Conservation (phyloP, 2,797 vertebrate species). For the Salmo trutta region DNA sequence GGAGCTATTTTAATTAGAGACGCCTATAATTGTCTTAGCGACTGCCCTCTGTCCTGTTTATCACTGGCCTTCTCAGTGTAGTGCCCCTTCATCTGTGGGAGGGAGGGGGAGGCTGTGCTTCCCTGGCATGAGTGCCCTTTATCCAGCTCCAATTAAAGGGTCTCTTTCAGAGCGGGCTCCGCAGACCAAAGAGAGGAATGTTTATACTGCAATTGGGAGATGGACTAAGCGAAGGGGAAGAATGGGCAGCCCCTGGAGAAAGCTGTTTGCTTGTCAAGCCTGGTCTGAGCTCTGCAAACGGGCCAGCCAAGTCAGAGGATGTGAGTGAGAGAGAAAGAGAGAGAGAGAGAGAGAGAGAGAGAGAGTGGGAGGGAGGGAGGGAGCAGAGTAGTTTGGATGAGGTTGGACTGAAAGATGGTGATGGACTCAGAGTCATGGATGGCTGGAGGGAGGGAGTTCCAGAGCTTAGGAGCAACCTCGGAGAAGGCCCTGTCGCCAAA, state of each 20-base stretch:
- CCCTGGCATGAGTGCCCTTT: constrained; percentile 51
- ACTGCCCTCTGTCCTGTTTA: constrained; percentile 65
- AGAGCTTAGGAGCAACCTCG: too few relatives aligned
- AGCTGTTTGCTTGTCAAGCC: constrained; percentile 64
- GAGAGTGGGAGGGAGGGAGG: constrained; percentile 14
- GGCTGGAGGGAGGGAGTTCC: too few relatives aligned
- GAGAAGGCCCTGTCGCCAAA: too few relatives aligned
- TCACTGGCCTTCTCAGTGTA: constrained; percentile 63
- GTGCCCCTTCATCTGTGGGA: constrained; percentile 44
- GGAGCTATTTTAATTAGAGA: constrained; percentile 72
- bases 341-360: too few relatives aligned
- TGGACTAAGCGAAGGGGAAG: constrained; percentile 57
- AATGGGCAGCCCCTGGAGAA: constrained; percentile 64
- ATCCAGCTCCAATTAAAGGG: constrained; percentile 77
- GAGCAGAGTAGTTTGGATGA: neutral
- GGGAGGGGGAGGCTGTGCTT: constrained; percentile 32
- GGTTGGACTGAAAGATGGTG: too few relatives aligned
- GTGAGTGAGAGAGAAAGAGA: constrained; percentile 19
- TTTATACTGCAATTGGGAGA: constrained; percentile 74
- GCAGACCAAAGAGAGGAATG: constrained; percentile 76
- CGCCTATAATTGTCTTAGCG: constrained; percentile 69
- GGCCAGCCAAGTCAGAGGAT: constrained; percentile 37
- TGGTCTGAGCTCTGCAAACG: constrained; percentile 57
- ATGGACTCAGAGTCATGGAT: too few relatives aligned
- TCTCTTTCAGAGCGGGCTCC: constrained; percentile 73